These are phyloP conservation scores for Myathropa florea DNA, from an alignment of 2,888 invertebrate genomes.

Conservation along the genomic window DNA sequence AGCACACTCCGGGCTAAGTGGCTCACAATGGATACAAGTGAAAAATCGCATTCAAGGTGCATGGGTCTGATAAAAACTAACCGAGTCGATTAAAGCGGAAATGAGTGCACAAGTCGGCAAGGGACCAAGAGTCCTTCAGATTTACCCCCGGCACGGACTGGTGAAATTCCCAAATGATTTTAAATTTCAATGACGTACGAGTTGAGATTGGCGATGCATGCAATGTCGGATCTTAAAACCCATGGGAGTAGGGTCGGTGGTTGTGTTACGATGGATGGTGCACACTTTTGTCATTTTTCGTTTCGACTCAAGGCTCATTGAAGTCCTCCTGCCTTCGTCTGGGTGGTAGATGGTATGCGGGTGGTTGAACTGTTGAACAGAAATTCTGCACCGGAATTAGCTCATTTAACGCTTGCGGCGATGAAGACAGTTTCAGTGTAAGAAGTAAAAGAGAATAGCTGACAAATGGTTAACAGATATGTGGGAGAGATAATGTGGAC, in stretches of 20 bases:
- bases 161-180: slow-evolving; percentile 33
- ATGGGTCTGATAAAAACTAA: background rate
- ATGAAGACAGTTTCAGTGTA: background rate
- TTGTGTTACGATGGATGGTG: too few relatives aligned
- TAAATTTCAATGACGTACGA: slow-evolving; percentile 22
- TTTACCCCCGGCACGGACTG: background rate
- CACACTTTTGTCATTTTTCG: background rate
- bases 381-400: background rate
- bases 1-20: background rate
- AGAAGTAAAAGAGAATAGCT: background rate
- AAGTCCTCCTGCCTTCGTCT: background rate
- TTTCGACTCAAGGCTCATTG: background rate
- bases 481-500: background rate
- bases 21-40: background rate
- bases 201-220: slow-evolving; percentile 16
- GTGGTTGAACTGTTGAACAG: background rate
- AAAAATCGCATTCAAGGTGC: slow-evolving; percentile 15
- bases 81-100: background rate
- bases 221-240: background rate
- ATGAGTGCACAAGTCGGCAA: background rate
- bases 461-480: background rate
- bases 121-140: background rate
- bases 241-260: background rate
- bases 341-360: background rate
- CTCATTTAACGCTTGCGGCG: background rate